Evolutionary conservation across 1,140 invertebrate species (phyloP), one percentile per base, ranked within the genome.

Genomic region (Portunus trituberculatus): DNA sequence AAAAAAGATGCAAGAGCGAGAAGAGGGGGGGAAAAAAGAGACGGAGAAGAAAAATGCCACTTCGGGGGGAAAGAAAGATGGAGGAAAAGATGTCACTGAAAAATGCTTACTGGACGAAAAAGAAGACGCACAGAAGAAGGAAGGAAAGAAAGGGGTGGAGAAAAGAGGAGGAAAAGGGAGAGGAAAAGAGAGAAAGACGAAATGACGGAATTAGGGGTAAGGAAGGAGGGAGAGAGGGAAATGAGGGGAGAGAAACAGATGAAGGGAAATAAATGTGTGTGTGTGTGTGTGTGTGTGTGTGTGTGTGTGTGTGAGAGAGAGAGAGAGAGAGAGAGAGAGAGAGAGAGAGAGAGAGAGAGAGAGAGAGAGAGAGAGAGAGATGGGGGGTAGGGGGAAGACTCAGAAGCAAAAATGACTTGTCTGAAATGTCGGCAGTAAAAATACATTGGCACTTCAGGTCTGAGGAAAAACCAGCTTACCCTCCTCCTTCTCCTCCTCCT

Each of bases 301-400:
- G 14, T 2, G 25, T 29, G 28, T 25, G 12, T 20, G 97, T 97
- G 76, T 46, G 92, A 86, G 52, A 97, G 82, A 67, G 76, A 82
- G 16, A 16, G 48, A 92, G n/a, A 52, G 46, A 59, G 48, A 59
- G 45, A 48, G 48, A 52, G 90, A 28, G 59, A 29, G 29, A 59
- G 59, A 48, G 90, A 92, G 28, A 28, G 31, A 67, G 90, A 29
- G 90, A 76, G 28, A 39, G 31, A 82, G 29, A 32, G n/a, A 25
- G 29, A 20, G 59, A 25, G 59, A 25, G 45, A 12, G 28, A 76
- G 52, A 31, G 32, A 29, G 39, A 32, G 31, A 59, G 31, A 25
- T 3, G 32, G 52, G 28, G 12, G 28, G 29, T 67, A 6, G n/a
- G 14, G 52, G n/a, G 14, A 32, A 52, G 28, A 28, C 8, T 2